Percentiles rank a stretch among this genome's conserved stretches.
Conservation (phyloP, 1,140 invertebrate species). For the Muscidifurax raptorellus region DNA sequence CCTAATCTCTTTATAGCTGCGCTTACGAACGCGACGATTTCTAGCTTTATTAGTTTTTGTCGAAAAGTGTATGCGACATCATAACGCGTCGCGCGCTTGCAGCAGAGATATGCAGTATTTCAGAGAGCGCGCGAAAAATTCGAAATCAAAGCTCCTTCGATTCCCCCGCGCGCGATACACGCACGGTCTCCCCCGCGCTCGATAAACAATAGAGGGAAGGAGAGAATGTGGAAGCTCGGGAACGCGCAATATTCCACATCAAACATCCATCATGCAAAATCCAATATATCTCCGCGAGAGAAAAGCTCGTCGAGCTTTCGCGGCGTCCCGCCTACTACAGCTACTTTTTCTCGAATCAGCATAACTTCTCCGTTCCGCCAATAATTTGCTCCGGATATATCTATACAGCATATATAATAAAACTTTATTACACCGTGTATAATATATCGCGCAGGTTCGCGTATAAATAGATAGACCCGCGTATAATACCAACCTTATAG, state of each 20-base stretch:
- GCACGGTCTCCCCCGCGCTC: too few relatives aligned
- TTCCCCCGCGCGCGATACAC: background rate
- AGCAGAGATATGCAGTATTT: too few relatives aligned
- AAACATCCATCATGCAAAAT: slow-evolving; percentile 39
- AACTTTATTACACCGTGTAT: too few relatives aligned
- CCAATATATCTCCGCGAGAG: slow-evolving; percentile 1
- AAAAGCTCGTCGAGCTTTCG: background rate
- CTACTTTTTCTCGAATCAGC: background rate
- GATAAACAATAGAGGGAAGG: slow-evolving; percentile 4
- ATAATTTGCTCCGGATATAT: background rate
- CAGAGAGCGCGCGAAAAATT: background rate
- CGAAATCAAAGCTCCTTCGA: background rate
- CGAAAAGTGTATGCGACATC: too few relatives aligned
- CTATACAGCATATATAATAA: too few relatives aligned
- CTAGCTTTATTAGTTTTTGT: too few relatives aligned
- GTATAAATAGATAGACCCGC: too few relatives aligned
- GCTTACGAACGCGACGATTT: background rate
- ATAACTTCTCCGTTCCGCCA: background rate
- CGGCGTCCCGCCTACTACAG: background rate
- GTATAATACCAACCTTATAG: slow-evolving; percentile 81
- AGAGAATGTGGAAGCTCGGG: background rate
- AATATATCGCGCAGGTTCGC: too few relatives aligned
- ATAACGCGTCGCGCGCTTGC: too few relatives aligned
- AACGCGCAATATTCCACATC: background rate
- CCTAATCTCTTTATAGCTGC: background rate